Base-by-base conservation (phyloP, 2,888 invertebrate genomes). In the Gymnosoma rotundatum region DNA sequence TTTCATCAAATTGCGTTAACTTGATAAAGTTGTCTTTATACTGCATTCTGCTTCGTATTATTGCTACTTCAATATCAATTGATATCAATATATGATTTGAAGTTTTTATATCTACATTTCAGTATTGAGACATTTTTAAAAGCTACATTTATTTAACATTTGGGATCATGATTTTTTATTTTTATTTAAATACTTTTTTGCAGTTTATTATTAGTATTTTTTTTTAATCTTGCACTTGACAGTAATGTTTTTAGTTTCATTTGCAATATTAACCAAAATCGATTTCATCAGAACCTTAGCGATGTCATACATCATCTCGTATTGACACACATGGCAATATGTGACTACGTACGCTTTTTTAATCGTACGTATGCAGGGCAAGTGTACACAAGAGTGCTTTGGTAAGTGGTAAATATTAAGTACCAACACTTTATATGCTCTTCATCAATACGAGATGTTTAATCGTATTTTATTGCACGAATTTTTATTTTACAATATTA, bases 161-260 rank as follows among this genome's bases (percentile, higher is more conserved):
- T 64, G 83, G 83, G 80, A 80, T 80, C 56, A 80, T 63, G 54
- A 61, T 67, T 67, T 20, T 21, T 58, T 42, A 18, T 67, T 9
- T 38, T 18, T 52, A 20, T 50, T 42, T 56, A 48, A 20, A 52
- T 52, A 14, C 54, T 2, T 50, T 61, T 74, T 36, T 60, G 45
- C 74, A 70, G 36, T 32, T 8, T 32, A 32, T 32, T 32, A 32
- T 32, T 67, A n/a, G n/a, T n/a, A 50, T 66, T 50, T 83, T 56
- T 72, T 80, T 80, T 73, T 80, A 81, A 80, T 78, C 83, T 70
- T 78, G 36, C 52, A 73, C 64, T 78, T 84, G 80, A 73, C 78
- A 81, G 80, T 84, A 84, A 84, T 84, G 83, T 80, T 80, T 78
- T 84, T 63, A 83, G 60, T 84, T 80, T 80, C 78, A 78, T 84